Percentiles rank a stretch among this genome's conserved stretches.
phyloP scores from a whole-genome alignment of 2,113 vertebrate genomes.

The Tympanuchus pallidicinctus region DNA sequence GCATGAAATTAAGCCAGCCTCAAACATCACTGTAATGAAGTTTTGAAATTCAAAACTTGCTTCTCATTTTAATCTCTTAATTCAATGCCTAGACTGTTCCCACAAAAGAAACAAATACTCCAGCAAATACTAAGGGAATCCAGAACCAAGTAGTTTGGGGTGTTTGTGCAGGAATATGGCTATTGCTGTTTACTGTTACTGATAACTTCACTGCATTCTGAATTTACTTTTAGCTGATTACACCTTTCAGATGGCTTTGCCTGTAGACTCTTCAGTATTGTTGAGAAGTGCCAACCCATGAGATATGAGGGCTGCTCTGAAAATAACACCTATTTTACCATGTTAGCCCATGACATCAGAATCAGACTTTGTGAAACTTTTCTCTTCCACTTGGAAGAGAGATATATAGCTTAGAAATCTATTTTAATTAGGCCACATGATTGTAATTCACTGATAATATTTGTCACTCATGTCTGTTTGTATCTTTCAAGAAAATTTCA shows the following conservation, averaged over 20 bases:
- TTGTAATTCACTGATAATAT: neutral
- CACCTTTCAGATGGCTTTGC: neutral
- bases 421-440: neutral
- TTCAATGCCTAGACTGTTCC: neutral
- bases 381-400: neutral
- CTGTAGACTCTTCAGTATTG: neutral
- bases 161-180: neutral
- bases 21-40: neutral
- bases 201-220: neutral
- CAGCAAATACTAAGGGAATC: neutral
- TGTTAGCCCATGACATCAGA: too few relatives aligned
- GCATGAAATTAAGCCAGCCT: neutral
- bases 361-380: rapidly evolving
- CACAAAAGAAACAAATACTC: neutral
- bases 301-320: neutral
- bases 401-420: neutral
- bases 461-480: neutral
- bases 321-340: too few relatives aligned
- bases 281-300: neutral
- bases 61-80: neutral
- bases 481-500: neutral
- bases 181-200: neutral
- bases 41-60: neutral
- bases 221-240: neutral
- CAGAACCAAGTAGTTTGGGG: neutral